Evolutionary conservation across 2,113 vertebrate genomes (phyloP).

Genomic region (Hemiscyllium ocellatum): DNA sequence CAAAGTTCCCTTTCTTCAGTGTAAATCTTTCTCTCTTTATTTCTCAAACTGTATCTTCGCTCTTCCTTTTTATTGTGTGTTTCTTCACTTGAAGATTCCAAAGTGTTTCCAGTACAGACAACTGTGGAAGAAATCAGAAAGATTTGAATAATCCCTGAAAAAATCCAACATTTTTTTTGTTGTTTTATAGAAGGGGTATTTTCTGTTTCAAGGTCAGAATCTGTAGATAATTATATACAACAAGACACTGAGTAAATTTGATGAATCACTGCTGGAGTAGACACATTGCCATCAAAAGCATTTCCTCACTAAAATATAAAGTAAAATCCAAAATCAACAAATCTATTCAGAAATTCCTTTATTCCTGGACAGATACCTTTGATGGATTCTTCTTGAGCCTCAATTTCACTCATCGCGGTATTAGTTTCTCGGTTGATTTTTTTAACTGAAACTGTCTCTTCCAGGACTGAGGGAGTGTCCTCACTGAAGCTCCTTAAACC

Average conservation of each 20-base stretch:
- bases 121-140: background rate
- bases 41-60: background rate
- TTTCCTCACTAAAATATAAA: background rate
- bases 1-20: background rate
- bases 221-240: too few relatives aligned
- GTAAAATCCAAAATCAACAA: background rate
- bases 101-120: background rate
- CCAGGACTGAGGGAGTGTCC: too few relatives aligned
- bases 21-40: background rate
- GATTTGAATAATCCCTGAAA: background rate
- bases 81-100: background rate
- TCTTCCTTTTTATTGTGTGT: background rate
- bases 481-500: background rate
- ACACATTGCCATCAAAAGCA: background rate
- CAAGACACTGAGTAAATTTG: background rate
- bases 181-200: background rate
- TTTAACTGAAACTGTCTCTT: background rate
- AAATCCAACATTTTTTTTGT: background rate
- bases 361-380: background rate
- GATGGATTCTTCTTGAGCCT: background rate
- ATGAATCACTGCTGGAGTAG: background rate
- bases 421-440: background rate
- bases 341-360: background rate
- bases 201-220: background rate
- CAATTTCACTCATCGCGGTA: background rate